Evolutionary conservation across 1,140 invertebrate species (phyloP), one percentile per base, ranked within the genome.

Genomic region (Latrodectus geometricus): DNA sequence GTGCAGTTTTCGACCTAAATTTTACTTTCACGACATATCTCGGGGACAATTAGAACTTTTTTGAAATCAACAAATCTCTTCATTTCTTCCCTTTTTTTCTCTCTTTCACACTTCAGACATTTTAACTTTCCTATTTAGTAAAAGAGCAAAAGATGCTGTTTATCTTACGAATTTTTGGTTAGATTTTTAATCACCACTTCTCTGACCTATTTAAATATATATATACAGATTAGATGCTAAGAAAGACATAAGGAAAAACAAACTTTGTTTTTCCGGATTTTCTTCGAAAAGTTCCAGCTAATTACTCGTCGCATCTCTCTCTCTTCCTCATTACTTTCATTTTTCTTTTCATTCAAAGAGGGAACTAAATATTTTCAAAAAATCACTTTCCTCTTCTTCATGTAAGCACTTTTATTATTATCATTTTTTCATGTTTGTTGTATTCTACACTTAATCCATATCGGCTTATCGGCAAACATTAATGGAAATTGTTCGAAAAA

Each of bases 371-470:
- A 35, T 35, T 35, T 35, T 35, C 35, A 35, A 35, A 35, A 35
- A 35, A 35, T 35, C 35, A 35, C 35, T 35, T 35, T 35, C 35
- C 35, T 3, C 35, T 35, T 35, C 35, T 35, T 35, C 35, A 35
- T 35, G 35, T 35, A 35, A 35, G 35, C 35, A 35, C 35, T 35
- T 35, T 35, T 35, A 35, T 35, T 76, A 61, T 76, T 76, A 54
- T 76, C 21, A 56, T 76, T 76, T 54, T 76, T 76, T 52, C 74
- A 54, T 56, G 74, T 54, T 56, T 23, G 20, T 74, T 5, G 49
- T 50, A 74, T 74, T 74, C 72, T 74, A 9, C 74, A 76, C 11
- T 76, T 76, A 76, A 76, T 76, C 74, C 74, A 76, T 61, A 76
- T 61, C 74, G 52, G 74, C 74, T 76, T 76, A 76, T 76, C 74